Conservation (phyloP, 92 coral and sea anemone genomes). For the Isaurus tuberculatus region DNA sequence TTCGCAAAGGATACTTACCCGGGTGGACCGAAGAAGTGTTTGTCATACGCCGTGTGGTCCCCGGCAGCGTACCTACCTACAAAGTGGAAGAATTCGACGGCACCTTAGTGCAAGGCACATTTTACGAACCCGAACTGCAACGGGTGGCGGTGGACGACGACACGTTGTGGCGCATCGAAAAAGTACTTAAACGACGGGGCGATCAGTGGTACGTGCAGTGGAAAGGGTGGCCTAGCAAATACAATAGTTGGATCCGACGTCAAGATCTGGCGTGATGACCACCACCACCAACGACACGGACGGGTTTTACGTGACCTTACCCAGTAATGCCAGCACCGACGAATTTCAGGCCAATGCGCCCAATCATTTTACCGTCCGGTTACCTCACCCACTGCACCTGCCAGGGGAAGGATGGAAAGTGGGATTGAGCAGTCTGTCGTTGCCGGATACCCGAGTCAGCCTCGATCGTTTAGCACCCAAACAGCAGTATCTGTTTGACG, state of each 20-base stretch:
- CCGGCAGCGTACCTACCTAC: too few species aligned
- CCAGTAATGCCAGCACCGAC: constrained; percentile 29
- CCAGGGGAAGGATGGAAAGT: neutral
- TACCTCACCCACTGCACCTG: constrained; percentile 32
- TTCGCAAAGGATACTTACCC: too few species aligned
- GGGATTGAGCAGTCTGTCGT: constrained; percentile 55
- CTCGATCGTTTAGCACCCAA: constrained; percentile 34
- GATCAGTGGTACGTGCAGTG: constrained; percentile 53
- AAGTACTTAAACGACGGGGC: constrained; percentile 47
- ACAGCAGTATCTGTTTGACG: constrained; percentile 39
- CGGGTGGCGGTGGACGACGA: constrained; percentile 39
- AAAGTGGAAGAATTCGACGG: too few species aligned
- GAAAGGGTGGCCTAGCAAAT: constrained; percentile 55
- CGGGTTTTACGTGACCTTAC: constrained; percentile 1
- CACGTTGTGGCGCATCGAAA: constrained; percentile 49
- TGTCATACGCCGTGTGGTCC: too few species aligned
- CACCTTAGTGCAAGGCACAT: too few species aligned
- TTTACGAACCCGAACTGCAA: constrained; percentile 64
- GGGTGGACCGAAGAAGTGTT: too few species aligned
- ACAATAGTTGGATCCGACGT: constrained; percentile 52
- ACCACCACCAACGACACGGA: constrained; percentile 3
- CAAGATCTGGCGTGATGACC: constrained; percentile 52
- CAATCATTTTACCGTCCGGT: constrained; percentile 2
- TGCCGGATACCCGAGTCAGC: constrained; percentile 50
- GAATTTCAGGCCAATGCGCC: neutral